Evolutionary conservation across 2,888 invertebrate genomes (phyloP).

Genomic region (Polylopha cassiicola): DNA sequence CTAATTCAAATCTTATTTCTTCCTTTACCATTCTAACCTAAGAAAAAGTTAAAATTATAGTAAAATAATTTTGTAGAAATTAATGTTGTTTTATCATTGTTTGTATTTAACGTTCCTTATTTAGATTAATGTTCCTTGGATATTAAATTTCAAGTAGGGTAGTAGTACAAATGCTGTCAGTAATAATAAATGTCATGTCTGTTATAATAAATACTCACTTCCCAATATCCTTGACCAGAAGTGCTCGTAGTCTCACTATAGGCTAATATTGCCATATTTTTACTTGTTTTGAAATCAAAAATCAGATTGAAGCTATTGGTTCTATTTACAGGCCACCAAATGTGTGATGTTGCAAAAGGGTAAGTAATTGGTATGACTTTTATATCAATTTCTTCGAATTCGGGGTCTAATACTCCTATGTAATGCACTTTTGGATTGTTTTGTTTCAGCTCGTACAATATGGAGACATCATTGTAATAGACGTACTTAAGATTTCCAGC

Average conservation of each 20-base stretch:
- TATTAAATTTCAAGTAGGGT: background rate
- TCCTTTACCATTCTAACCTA: slow-evolving; percentile 89
- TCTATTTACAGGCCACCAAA: slow-evolving; percentile 90
- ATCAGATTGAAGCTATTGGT: slow-evolving; percentile 85
- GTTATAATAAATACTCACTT: slow-evolving; percentile 81
- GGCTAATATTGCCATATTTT: slow-evolving; percentile 89
- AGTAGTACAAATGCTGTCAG: too few species aligned
- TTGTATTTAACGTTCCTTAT: background rate
- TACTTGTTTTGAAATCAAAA: slow-evolving; percentile 92
- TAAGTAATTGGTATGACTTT: slow-evolving; percentile 93
- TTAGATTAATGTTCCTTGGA: background rate
- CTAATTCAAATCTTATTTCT: slow-evolving; percentile 89
- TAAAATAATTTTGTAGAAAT: background rate
- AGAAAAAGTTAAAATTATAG: background rate
- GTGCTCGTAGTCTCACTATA: slow-evolving; percentile 84
- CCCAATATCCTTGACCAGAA: slow-evolving; percentile 89
- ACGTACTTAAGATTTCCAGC: slow-evolving; percentile 94
- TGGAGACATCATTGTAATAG: slow-evolving; percentile 94
- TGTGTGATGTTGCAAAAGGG: slow-evolving; percentile 92
- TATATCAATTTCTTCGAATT: slow-evolving; percentile 89
- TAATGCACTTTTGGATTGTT: slow-evolving; percentile 91
- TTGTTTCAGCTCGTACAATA: slow-evolving; percentile 90
- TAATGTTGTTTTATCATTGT: background rate
- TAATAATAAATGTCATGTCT: too few species aligned
- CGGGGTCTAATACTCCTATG: slow-evolving; percentile 86